phyloP scores from a whole-genome alignment of 1,140 invertebrate genomes.

The Dendroctonus ponderosae region DNA sequence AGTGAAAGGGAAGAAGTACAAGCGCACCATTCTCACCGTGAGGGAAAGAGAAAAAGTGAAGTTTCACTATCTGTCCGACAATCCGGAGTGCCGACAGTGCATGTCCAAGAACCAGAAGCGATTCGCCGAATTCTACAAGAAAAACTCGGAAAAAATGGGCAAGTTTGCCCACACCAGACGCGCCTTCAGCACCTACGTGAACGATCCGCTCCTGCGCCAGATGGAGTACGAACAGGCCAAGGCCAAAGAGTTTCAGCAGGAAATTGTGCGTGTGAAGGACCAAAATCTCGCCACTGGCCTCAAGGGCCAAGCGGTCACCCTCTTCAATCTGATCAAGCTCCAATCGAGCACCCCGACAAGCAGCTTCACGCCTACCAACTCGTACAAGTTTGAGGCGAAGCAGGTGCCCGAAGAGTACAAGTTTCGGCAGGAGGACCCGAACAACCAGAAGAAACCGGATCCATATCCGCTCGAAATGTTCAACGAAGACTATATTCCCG shows the following conservation, averaged over 20 bases:
- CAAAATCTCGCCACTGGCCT: conserved; percentile 7
- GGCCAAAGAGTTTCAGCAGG: neutral
- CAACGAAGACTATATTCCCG: conserved; percentile 7
- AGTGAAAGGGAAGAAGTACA: conserved; percentile 8
- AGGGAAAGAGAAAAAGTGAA: conserved; percentile 19
- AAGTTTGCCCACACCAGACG: conserved; percentile 1
- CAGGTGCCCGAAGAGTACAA: conserved; percentile 7
- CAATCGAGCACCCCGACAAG: neutral
- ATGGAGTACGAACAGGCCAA: neutral
- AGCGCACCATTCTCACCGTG: neutral
- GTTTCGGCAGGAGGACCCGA: conserved; percentile 1
- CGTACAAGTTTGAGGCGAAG: conserved; percentile 27
- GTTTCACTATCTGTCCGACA: conserved; percentile 15
- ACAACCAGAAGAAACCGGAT: neutral
- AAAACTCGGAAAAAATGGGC: conserved; percentile 7
- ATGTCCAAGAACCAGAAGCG: conserved; percentile 22
- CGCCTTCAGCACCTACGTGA: conserved; percentile 6
- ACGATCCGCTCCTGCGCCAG: neutral
- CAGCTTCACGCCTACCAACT: conserved; percentile 12
- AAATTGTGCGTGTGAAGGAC: conserved; percentile 17
- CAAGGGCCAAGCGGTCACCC: conserved; percentile 8
- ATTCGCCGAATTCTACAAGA: conserved; percentile 17
- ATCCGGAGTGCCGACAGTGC: conserved; percentile 19
- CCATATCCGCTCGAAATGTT: conserved; percentile 31
- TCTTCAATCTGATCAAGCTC: conserved; percentile 24